These are phyloP conservation scores for Cheiracanthium punctorium DNA, from an alignment of 2,888 invertebrate species.

Conservation along the genomic window DNA sequence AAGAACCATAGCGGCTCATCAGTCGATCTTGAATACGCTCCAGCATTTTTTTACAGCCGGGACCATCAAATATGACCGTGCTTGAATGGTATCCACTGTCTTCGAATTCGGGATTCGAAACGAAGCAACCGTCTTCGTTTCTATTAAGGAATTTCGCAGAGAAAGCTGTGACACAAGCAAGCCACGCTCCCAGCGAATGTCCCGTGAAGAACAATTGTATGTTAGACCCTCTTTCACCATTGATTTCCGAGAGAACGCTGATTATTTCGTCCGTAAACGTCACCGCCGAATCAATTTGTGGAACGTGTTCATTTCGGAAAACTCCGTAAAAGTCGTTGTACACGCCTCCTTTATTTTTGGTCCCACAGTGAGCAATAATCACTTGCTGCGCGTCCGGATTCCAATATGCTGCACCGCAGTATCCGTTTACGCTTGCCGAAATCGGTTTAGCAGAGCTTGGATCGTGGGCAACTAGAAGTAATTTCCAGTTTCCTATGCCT, in stretches of 20 bases:
- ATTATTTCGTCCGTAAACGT: not conserved
- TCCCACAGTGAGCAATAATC: too few species aligned
- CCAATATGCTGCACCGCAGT: too few species aligned
- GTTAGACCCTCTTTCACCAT: not conserved
- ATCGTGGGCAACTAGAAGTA: too few species aligned
- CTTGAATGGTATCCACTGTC: constrained; percentile 1
- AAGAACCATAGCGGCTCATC: not conserved
- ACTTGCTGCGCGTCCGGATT: too few species aligned
- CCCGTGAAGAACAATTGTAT: constrained; percentile 18
- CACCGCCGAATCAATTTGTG: constrained; percentile 13
- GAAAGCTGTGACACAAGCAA: constrained; percentile 1
- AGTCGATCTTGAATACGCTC: not conserved
- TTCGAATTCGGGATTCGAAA: not conserved
- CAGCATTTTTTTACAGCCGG: not conserved
- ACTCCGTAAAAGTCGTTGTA: too few species aligned
- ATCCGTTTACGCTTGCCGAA: too few species aligned
- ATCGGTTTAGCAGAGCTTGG: too few species aligned
- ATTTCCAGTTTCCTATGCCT: too few species aligned
- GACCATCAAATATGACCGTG: constrained; percentile 9
- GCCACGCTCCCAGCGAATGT: constrained; percentile 20
- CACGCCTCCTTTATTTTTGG: too few species aligned
- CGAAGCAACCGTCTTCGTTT: not conserved
- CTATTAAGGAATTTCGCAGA: not conserved
- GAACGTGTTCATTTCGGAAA: too few species aligned
- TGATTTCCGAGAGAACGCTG: not conserved